Conservation (phyloP, 2,888 invertebrate species). For the Tolmerus cingulatus region DNA sequence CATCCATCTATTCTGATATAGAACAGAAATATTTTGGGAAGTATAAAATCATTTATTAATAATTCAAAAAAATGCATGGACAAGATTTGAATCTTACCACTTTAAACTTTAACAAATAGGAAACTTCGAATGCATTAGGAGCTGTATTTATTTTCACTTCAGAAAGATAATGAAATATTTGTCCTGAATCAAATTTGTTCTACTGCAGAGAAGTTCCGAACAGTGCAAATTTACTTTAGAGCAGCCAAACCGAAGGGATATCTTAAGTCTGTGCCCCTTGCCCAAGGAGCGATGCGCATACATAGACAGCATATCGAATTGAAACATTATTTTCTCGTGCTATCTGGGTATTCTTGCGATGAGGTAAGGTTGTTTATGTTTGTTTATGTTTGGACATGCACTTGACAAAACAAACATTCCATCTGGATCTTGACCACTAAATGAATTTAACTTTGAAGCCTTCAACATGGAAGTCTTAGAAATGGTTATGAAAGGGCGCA, state of each 20-base stretch:
- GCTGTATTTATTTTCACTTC: background rate
- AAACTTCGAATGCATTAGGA: background rate
- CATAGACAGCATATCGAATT: background rate
- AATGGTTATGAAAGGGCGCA: background rate
- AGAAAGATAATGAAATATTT: background rate
- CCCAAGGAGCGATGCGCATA: background rate
- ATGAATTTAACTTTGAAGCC: constrained; percentile 9
- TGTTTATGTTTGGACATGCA: constrained; percentile 9
- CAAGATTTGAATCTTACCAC: background rate
- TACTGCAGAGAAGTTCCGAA: background rate
- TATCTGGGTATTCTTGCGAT: background rate
- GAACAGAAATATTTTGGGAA: no score
- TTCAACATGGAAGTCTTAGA: background rate
- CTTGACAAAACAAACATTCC: constrained; percentile 20
- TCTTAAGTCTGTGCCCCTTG: constrained; percentile 1
- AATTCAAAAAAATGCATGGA: background rate
- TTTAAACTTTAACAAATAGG: background rate
- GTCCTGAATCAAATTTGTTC: constrained; percentile 4
- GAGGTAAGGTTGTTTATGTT: background rate
- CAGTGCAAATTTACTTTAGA: constrained; percentile 1
- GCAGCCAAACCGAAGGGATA: background rate
- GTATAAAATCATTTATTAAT: no score
- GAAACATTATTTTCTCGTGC: background rate
- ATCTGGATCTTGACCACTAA: constrained; percentile 9
- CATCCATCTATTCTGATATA: no score